These are phyloP conservation scores for Lagorchestes hirsutus DNA, from an alignment of 2,797 vertebrate species.

Conservation along the genomic window DNA sequence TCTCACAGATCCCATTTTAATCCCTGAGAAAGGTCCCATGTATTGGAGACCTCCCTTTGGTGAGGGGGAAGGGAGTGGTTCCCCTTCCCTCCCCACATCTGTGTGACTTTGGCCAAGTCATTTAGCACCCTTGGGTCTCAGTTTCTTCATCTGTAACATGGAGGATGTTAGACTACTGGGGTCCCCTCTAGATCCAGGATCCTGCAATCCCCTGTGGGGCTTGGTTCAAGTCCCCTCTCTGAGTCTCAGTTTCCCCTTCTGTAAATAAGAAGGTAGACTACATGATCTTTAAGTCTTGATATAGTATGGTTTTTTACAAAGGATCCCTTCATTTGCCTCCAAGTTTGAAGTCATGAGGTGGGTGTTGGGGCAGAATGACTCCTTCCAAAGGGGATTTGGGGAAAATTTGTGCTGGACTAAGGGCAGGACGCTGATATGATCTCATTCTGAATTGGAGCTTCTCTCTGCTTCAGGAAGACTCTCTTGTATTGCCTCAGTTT, in stretches of 20 bases:
- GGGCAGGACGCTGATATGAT: neutral
- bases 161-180: neutral
- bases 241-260: neutral
- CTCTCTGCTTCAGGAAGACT: neutral
- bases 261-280: neutral
- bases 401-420: neutral
- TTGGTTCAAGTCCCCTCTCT: neutral
- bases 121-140: neutral
- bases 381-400: neutral
- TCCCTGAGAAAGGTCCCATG: neutral
- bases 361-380: neutral
- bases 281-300: neutral
- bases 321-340: neutral
- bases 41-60: neutral
- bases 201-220: neutral
- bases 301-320: neutral
- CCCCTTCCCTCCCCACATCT: neutral
- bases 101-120: neutral
- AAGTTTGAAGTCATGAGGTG: neutral
- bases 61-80: neutral
- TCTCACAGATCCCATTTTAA: neutral
- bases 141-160: neutral
- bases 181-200: neutral
- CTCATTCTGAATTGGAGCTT: neutral
- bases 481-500: neutral